Percentiles rank a stretch among this genome's conserved stretches.
Evolutionary conservation across 2,113 vertebrate species (phyloP).

Genomic region (Forbesichthys agassizii): DNA sequence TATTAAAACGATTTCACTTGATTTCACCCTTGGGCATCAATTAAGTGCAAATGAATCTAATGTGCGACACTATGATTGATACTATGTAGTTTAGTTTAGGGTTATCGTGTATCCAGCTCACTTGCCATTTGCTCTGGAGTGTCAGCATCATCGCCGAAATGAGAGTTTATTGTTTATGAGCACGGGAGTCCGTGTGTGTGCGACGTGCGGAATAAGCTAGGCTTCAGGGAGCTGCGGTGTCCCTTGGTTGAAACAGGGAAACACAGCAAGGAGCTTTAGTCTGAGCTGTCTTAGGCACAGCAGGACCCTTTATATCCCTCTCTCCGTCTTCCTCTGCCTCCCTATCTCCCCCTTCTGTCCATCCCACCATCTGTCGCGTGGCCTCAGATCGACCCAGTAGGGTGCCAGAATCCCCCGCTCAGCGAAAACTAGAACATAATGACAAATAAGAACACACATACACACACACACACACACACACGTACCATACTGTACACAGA

Average conservation of each 20-base stretch:
- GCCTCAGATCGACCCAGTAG: conserved; percentile 49
- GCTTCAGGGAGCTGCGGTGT: neutral
- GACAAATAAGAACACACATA: neutral
- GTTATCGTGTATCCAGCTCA: too few species aligned
- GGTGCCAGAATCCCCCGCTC: conserved; percentile 51
- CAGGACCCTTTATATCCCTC: conserved; percentile 14
- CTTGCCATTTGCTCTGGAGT: too few species aligned
- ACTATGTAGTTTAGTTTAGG: too few species aligned
- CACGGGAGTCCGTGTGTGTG: too few species aligned
- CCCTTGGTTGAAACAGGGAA: neutral
- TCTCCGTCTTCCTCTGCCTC: conserved; percentile 11
- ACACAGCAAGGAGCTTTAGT: conserved; percentile 38
- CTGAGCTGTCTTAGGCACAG: conserved; percentile 57
- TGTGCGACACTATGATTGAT: too few species aligned
- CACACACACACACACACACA: neutral
- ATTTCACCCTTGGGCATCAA: too few species aligned
- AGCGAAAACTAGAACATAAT: conserved; percentile 50
- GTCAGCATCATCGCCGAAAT: too few species aligned
- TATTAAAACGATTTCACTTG: too few species aligned
- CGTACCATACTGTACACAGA: neutral
- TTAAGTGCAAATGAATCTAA: too few species aligned
- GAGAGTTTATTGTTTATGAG: too few species aligned
- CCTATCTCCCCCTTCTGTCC: conserved; percentile 43
- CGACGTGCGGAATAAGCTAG: neutral
- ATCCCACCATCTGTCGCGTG: conserved; percentile 38